phyloP scores from a whole-genome alignment of 2,113 vertebrate genomes.

The Eublepharis macularius region DNA sequence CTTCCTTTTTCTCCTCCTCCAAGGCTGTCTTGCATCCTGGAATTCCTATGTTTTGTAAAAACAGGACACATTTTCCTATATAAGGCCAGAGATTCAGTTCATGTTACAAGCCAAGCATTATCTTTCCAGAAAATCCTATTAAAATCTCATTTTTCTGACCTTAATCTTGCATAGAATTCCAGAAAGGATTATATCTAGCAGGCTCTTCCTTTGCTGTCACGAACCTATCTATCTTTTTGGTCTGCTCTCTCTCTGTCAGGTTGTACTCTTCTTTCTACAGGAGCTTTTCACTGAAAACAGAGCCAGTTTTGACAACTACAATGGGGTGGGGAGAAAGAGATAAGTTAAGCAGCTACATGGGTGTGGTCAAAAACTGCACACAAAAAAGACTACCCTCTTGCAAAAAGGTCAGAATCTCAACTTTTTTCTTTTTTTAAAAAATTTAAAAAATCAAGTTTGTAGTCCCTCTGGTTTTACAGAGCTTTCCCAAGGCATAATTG shows the following conservation, averaged over 20 bases:
- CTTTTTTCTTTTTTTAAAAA: neutral
- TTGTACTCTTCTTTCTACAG: neutral
- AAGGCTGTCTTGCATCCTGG: neutral
- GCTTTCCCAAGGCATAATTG: neutral
- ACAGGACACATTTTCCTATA: neutral
- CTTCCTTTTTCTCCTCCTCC: neutral
- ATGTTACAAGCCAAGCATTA: slow-evolving; percentile 43
- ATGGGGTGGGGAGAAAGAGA: neutral
- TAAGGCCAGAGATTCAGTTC: slow-evolving; percentile 31
- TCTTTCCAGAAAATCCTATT: slow-evolving; percentile 51
- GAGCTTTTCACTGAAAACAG: neutral
- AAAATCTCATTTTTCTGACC: slow-evolving; percentile 65
- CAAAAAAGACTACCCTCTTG: slow-evolving; percentile 3
- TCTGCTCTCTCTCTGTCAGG: neutral
- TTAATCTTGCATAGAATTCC: slow-evolving; percentile 34
- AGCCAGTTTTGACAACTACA: neutral
- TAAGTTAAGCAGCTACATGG: neutral
- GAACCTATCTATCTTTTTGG: neutral
- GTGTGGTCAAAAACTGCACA: neutral
- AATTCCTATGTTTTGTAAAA: neutral
- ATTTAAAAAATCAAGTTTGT: neutral
- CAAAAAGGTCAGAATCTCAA: neutral
- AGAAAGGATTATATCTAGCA: slow-evolving; percentile 37
- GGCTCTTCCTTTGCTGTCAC: neutral
- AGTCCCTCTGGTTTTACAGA: too few relatives aligned